Conservation (phyloP, 2,113 vertebrate genomes). For the Melanocharis versteri region DNA sequence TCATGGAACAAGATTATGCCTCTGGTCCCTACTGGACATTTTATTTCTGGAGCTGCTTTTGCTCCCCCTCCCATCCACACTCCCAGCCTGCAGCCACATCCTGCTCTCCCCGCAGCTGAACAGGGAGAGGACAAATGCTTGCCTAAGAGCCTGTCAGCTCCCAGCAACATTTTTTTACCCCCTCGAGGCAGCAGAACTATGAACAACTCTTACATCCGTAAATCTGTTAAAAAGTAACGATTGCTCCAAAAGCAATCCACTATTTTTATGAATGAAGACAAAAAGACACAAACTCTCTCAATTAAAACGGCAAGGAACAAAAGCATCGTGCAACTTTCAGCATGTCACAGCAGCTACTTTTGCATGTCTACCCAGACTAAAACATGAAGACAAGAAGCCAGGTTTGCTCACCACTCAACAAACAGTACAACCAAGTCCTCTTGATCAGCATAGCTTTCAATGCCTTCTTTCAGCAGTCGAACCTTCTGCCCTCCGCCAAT, state of each 20-base stretch:
- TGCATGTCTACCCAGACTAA: not conserved
- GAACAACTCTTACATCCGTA: not conserved
- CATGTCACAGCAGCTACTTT: not conserved
- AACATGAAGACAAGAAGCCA: not conserved
- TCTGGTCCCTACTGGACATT: not conserved
- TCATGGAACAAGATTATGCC: not conserved
- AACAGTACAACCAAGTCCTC: slow-evolving; percentile 88
- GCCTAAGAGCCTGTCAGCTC: not conserved
- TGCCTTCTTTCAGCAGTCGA: slow-evolving; percentile 87
- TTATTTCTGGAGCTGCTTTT: not conserved
- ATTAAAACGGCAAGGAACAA: not conserved
- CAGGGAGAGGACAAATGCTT: not conserved
- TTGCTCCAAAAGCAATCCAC: not conserved
- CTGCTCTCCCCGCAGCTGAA: not conserved
- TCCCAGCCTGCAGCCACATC: not conserved
- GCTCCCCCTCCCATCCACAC: not conserved
- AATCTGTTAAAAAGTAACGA: not conserved
- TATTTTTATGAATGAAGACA: slow-evolving; percentile 34
- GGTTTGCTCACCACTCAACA: slow-evolving; percentile 86
- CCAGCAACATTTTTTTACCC: not conserved
- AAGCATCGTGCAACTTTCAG: not conserved
- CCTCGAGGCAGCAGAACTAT: not conserved
- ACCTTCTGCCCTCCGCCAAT: slow-evolving; percentile 97
- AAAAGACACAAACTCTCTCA: not conserved
- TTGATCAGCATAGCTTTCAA: slow-evolving; percentile 77